A percentile compares a stretch with the other conserved stretches of the same genome.
Conservation (phyloP, 2,113 vertebrate genomes). For the Malurus elegans region DNA sequence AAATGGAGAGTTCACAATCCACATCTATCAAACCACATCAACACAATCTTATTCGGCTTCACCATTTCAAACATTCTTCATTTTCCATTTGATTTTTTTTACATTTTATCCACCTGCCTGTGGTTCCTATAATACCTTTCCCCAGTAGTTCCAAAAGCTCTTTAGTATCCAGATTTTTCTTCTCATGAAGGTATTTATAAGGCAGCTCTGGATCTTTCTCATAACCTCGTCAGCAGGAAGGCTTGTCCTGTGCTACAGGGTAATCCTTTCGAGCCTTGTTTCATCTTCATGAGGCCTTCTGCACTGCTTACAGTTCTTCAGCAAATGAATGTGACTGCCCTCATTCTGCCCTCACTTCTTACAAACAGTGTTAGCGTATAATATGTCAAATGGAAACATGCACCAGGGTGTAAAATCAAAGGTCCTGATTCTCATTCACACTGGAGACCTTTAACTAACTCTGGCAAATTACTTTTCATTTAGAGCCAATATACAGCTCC, state of each 20-base stretch:
- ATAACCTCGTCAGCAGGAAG: background rate
- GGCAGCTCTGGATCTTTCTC: background rate
- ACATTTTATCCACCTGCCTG: background rate
- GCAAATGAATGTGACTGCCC: background rate
- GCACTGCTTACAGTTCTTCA: background rate
- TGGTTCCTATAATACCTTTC: background rate
- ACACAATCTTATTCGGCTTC: rapidly evolving
- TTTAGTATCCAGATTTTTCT: background rate
- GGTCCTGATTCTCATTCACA: background rate
- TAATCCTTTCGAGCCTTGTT: background rate
- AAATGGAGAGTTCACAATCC: background rate
- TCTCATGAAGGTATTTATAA: background rate
- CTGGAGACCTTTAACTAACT: constrained; percentile 10
- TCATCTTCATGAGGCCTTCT: background rate
- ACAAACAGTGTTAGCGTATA: background rate
- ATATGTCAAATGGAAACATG: background rate
- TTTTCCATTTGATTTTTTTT: background rate
- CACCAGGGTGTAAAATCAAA: background rate
- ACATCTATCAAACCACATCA: background rate
- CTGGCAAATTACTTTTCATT: constrained; percentile 3
- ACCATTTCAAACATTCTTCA: background rate
- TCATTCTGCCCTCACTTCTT: background rate
- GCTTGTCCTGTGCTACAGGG: background rate
- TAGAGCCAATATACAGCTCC: background rate
- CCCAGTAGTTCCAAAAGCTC: background rate